phyloP scores from a whole-genome alignment of 2,888 invertebrate genomes.

The Hirtodrosophila alboralis region DNA sequence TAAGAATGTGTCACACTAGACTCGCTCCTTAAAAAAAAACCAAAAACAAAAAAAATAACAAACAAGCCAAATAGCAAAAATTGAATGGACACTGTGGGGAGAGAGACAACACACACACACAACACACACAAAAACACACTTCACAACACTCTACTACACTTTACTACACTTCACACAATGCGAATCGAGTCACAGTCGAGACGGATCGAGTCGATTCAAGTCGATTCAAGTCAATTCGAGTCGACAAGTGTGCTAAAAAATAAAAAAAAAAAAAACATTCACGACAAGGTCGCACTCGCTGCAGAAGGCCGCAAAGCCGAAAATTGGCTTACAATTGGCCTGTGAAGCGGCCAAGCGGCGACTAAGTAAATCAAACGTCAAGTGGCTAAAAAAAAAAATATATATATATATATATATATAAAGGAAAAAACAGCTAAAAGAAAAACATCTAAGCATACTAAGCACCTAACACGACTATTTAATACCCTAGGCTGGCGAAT shows the following conservation, averaged over 20 bases:
- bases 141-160: slow-evolving; percentile 17
- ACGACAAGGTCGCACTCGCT: slow-evolving; percentile 58
- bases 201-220: slow-evolving; percentile 18
- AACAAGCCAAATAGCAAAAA: slow-evolving; percentile 30
- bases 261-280: no score
- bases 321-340: slow-evolving; percentile 78
- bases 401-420: no score
- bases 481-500: slow-evolving; percentile 10
- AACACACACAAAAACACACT: slow-evolving; percentile 7
- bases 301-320: slow-evolving; percentile 56
- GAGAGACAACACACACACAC: slow-evolving; percentile 16
- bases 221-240: slow-evolving; percentile 26
- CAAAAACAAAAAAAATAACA: no score
- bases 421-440: no score
- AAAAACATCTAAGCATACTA: slow-evolving; percentile 14
- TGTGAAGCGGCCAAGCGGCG: slow-evolving; percentile 62
- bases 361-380: slow-evolving; percentile 63
- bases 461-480: neutral
- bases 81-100: slow-evolving; percentile 29
- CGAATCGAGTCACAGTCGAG: slow-evolving; percentile 7
- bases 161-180: slow-evolving; percentile 21
- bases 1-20: slow-evolving; percentile 62
- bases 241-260: slow-evolving; percentile 70
- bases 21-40: slow-evolving; percentile 31
- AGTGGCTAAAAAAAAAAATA: slow-evolving; percentile 49